Conservation (phyloP, 2,888 invertebrate genomes). For the Tridacna crocea region DNA sequence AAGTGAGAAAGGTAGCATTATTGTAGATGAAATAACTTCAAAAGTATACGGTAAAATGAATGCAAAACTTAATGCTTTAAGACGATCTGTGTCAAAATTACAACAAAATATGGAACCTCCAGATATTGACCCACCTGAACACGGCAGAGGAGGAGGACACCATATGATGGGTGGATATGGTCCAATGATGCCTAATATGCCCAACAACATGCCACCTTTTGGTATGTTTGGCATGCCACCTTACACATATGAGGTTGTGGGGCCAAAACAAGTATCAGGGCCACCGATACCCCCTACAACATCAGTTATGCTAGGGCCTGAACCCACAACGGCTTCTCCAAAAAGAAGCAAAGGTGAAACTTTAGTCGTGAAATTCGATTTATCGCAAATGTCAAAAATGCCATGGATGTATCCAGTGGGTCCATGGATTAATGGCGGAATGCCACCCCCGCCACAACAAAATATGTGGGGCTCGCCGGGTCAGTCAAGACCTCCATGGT, state of each 20-base stretch:
- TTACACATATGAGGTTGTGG: not conserved
- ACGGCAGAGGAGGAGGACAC: not conserved
- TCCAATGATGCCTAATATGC: constrained; percentile 4
- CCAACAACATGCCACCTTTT: not conserved
- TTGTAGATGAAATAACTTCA: not conserved
- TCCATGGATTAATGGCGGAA: not conserved
- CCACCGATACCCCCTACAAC: too few relatives aligned
- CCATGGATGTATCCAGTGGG: not conserved
- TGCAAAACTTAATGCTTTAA: not conserved
- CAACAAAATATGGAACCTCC: constrained; percentile 11
- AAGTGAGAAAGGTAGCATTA: not conserved
- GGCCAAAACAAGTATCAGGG: too few relatives aligned
- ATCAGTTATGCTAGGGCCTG: too few relatives aligned
- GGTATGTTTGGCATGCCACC: not conserved
- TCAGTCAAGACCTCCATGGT: not conserved
- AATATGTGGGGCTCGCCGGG: not conserved
- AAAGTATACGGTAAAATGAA: constrained; percentile 4
- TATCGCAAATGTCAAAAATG: constrained; percentile 1
- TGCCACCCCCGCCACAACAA: not conserved
- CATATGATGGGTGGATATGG: constrained; percentile 8
- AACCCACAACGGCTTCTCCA: too few relatives aligned
- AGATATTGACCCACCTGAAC: not conserved
- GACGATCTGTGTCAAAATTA: not conserved
- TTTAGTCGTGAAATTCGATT: not conserved
- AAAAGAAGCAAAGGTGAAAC: too few relatives aligned